Evolutionary conservation across 2,888 invertebrate species (phyloP), one percentile per base, ranked within the genome.

Genomic region (Papilio demoleus): DNA sequence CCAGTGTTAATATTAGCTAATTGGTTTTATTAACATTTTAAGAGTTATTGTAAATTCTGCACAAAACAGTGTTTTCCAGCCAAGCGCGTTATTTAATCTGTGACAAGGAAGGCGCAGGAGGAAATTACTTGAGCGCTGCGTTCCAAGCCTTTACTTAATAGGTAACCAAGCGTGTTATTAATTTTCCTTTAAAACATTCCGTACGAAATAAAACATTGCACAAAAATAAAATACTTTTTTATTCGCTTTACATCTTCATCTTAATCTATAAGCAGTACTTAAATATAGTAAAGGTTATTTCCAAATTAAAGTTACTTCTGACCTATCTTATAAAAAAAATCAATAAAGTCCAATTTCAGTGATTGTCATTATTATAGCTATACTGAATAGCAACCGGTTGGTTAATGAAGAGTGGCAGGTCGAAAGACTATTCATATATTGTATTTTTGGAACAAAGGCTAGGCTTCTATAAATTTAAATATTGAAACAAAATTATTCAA

Each of bases 61-160:
- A 17, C 9, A 31, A 31, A 31, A 31, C 17, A n/a, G 11, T 31
- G 31, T 31, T 56, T 27, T 31, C 53, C 53, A 31, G 31, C 31
- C 31, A 53, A 17, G 19, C 45, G 62, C 19, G 31, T 47, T 62
- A 50, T 63, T 34, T 12, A 47, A 63, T 63, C 45, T 19, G 36
- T 31, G 34, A 45, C 63, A 22, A 34, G 40, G 34, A 17, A 50
- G 38, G 50, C 42, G 42, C 50, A 61, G 19, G 50, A 53, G 40
- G 60, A 61, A 60, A 67, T 67, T 53, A 40, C 50, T 47, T 38
- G 63, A 34, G 50, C 19, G 34, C 47, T 14, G 36, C 19, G 34
- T 36, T 40, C 31, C 40, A 65, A 56, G 65, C 56, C 36, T 31
- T 47, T 45, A 36, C 62, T 50, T 63, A 50, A 63, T 63, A 50